Evolutionary conservation across 2,113 vertebrate species (phyloP), one percentile per base, ranked within the genome.

Genomic region (Platichthys stellatus): DNA sequence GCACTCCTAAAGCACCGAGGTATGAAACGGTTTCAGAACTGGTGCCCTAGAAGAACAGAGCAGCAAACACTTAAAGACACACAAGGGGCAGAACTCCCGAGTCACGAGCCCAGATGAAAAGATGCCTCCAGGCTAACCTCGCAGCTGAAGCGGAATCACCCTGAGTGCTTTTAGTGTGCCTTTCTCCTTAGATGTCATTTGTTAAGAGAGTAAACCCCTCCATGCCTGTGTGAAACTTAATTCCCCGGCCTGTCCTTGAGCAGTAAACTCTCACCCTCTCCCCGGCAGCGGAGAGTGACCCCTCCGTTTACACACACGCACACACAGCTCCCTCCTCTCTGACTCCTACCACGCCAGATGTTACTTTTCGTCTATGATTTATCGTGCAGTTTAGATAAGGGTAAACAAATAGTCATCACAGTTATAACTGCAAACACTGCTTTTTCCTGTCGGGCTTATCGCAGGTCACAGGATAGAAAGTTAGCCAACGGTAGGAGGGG

Each of bases 371-470:
- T 69, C 70, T 56, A 78, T 92, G 92, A 93, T 92, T 91, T 88
- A 93, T 92, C 71, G 59, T 56, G 53, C 40, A 24, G 80, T 89
- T 85, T 89, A 84, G 84, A 90, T 91, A 84, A 91, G 80, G 81
- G 88, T 90, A 93, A 92, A 93, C 89, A 93, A 93, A 93, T 86
- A 89, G 89, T 93, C 90, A 92, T 90, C 88, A 83, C 78, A 84
- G 88, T 92, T 90, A 92, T 89, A 92, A 92, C 81, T 76, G 86
- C 90, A 86, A 93, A 91, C 88, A 85, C 83, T 60, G 83, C 88
- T 90, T 90, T 89, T 89, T 79, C 86, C 66, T 28, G 23, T 75
- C 35, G 2, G 79, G 86, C 82, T 91, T 88, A 90, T 92, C 84
- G 58, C 85, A 86, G 92, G 91, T 95, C 91, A 92, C 71, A 80